phyloP scores from a whole-genome alignment of 1,140 invertebrate genomes.

The Scaptomyza hsui region DNA sequence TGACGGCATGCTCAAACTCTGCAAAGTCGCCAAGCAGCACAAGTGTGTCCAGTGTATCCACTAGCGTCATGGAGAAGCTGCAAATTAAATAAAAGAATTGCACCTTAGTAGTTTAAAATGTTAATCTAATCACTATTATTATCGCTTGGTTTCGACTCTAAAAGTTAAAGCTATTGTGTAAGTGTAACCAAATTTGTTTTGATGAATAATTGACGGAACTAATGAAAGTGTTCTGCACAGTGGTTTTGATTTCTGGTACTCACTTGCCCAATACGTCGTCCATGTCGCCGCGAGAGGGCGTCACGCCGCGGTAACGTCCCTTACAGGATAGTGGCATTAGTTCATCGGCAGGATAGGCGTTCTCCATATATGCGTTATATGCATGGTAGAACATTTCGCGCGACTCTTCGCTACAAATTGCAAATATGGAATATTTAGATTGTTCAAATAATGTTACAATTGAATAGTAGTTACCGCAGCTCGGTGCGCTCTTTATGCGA shows the following conservation, averaged over 20 bases:
- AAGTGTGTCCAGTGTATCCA: constrained; percentile 97
- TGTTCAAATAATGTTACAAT: background rate
- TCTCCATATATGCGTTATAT: constrained; percentile 98
- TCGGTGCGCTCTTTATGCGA: constrained; percentile 85
- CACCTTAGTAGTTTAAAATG: too few relatives aligned
- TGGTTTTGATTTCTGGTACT: constrained; percentile 80
- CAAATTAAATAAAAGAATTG: constrained; percentile 78
- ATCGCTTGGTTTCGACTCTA: too few relatives aligned
- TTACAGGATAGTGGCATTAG: constrained; percentile 98
- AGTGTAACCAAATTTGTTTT: too few relatives aligned
- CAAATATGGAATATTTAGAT: background rate
- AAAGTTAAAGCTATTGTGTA: too few relatives aligned
- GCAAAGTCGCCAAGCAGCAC: constrained; percentile 96
- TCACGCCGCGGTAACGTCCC: constrained; percentile 93
- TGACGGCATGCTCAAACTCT: constrained; percentile 96
- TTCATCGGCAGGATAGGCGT: constrained; percentile 99
- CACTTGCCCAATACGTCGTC: constrained; percentile 98
- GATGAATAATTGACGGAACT: too few relatives aligned
- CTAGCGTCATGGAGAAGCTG: constrained; percentile 97
- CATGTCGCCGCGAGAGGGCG: constrained; percentile 96
- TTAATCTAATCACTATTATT: constrained; percentile 16
- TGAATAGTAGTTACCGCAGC: constrained; percentile 84
- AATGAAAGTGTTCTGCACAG: too few relatives aligned
- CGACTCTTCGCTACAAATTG: constrained; percentile 85
- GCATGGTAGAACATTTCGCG: constrained; percentile 98